phyloP scores from a whole-genome alignment of 2,888 invertebrate genomes.

The Leptopilina myrica region DNA sequence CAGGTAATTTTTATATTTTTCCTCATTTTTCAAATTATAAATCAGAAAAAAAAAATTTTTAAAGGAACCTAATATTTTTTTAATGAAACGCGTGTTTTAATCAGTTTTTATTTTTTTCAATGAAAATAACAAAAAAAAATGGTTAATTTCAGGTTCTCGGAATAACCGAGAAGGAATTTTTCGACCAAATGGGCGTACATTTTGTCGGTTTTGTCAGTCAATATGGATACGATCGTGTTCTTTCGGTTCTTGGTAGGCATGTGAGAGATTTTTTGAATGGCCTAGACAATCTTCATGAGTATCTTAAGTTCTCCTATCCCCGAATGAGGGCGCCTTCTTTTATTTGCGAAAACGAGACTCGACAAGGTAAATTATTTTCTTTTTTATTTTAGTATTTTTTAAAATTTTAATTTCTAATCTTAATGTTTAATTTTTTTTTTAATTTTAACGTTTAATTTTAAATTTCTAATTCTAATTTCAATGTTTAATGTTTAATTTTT shows the following conservation, averaged over 20 bases:
- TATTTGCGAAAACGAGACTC: constrained; percentile 96
- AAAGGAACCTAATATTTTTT: too few species aligned
- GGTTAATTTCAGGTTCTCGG: constrained; percentile 84
- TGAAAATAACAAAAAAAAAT: not conserved
- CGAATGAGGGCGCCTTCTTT: constrained; percentile 95
- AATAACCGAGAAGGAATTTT: constrained; percentile 92
- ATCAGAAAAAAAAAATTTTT: too few species aligned
- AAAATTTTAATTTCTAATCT: not conserved
- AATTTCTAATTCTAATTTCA: too few species aligned
- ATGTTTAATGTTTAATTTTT: too few species aligned
- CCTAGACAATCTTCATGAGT: constrained; percentile 97
- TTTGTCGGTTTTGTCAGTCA: constrained; percentile 96
- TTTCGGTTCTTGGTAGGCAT: constrained; percentile 93
- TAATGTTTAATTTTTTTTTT: too few species aligned
- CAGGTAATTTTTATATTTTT: constrained; percentile 79
- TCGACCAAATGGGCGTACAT: constrained; percentile 95
- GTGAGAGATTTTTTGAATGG: constrained; percentile 97
- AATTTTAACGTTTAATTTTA: too few species aligned
- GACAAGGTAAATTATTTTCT: constrained; percentile 77
- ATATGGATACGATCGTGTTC: constrained; percentile 94
- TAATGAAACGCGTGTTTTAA: too few species aligned
- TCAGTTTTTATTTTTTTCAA: too few species aligned
- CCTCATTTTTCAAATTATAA: too few species aligned
- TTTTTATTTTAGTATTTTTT: not conserved
- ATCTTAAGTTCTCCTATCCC: constrained; percentile 96